Evolutionary conservation across 2,888 invertebrate species (phyloP).

Genomic region (Drosophila robusta): DNA sequence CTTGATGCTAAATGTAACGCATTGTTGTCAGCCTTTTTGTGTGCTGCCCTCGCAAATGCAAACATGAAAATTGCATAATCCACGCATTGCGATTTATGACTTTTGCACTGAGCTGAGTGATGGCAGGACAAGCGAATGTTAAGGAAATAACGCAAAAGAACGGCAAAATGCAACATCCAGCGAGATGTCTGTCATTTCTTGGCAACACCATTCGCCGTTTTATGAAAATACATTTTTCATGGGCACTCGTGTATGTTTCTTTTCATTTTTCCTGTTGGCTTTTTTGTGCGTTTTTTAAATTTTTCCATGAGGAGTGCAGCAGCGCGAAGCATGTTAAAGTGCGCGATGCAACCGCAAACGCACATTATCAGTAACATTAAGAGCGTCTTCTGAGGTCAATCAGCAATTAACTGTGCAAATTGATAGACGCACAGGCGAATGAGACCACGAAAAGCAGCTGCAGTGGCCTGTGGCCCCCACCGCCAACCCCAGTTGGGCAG

Average conservation of each 20-base stretch:
- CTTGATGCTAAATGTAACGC: constrained; percentile 63
- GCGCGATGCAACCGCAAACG: constrained; percentile 35
- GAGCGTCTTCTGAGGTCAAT: constrained; percentile 75
- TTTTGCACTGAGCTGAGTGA: constrained; percentile 72
- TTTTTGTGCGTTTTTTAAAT: background rate
- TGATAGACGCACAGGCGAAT: constrained; percentile 56
- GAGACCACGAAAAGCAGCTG: constrained; percentile 36
- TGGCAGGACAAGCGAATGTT: constrained; percentile 75
- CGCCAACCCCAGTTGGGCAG: constrained; percentile 18
- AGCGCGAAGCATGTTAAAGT: background rate
- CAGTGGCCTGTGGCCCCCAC: background rate
- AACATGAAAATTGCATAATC: constrained; percentile 82
- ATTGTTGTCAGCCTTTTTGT: constrained; percentile 72
- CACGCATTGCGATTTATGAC: constrained; percentile 82
- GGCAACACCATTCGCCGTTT: constrained; percentile 48
- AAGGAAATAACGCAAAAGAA: constrained; percentile 67
- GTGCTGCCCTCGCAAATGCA: constrained; percentile 56
- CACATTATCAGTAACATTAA: constrained; percentile 53
- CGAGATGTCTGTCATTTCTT: constrained; percentile 59
- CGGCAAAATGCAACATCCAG: constrained; percentile 59
- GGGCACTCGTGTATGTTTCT: constrained; percentile 23
- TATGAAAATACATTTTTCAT: constrained; percentile 70
- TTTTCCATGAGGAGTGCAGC: constrained; percentile 2
- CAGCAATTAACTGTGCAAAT: constrained; percentile 77
- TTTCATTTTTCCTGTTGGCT: constrained; percentile 1